These are phyloP conservation scores for Microtus richardsoni DNA, from an alignment of 2,113 vertebrate genomes.

Conservation along the genomic window DNA sequence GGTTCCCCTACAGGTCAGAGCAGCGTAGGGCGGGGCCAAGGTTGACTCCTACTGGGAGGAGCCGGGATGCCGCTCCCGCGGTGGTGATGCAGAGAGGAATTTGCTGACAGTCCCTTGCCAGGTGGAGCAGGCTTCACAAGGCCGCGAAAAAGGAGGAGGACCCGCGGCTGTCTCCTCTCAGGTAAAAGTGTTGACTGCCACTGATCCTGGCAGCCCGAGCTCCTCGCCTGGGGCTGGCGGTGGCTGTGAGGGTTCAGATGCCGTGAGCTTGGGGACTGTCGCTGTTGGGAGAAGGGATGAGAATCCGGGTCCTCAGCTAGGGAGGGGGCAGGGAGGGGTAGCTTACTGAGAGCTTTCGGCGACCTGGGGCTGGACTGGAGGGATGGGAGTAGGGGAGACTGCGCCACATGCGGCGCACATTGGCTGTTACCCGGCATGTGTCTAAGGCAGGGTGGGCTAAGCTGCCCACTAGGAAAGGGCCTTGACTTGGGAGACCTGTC, in stretches of 20 bases:
- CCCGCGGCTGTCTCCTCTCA: conserved; percentile 59
- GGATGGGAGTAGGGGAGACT: conserved; percentile 64
- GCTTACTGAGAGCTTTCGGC: neutral
- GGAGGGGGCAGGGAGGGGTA: conserved; percentile 1
- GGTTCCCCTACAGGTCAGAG: conserved; percentile 3
- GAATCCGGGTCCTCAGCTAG: conserved; percentile 35
- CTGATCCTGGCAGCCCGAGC: neutral
- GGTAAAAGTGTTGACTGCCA: conserved; percentile 42
- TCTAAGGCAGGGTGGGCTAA: neutral
- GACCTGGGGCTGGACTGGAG: conserved; percentile 22
- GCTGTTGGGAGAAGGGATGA: neutral
- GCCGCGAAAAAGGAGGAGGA: conserved; percentile 39
- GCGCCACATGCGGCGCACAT: conserved; percentile 52
- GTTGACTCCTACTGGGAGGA: conserved; percentile 55
- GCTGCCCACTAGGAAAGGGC: neutral
- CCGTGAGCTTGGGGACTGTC: conserved; percentile 47
- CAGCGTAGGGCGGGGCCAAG: conserved; percentile 67
- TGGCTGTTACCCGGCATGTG: neutral
- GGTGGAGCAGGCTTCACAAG: conserved; percentile 82
- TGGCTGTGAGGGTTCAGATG: conserved; percentile 11
- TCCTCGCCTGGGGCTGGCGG: conserved; percentile 22
- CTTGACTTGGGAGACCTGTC: neutral
- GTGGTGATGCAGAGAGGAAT: conserved; percentile 80
- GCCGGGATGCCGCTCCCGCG: conserved; percentile 49
- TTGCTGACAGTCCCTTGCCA: conserved; percentile 88